These are phyloP conservation scores for Pandemis cinnamomeana DNA, from an alignment of 2,888 invertebrate species.

Conservation along the genomic window DNA sequence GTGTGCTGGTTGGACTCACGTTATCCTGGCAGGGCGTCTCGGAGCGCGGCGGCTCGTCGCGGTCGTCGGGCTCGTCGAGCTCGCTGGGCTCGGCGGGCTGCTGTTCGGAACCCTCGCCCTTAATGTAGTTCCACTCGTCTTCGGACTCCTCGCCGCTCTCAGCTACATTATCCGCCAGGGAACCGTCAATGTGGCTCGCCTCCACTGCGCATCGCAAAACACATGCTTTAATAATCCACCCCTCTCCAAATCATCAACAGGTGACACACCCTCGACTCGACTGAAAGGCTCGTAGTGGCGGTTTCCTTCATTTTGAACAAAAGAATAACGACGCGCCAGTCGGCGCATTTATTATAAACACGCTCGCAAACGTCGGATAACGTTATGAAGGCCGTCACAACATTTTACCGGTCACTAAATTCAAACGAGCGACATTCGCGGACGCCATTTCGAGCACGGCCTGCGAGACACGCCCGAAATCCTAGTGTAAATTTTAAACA, in stretches of 20 bases:
- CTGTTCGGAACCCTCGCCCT: constrained; percentile 86
- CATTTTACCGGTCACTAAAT: constrained; percentile 79
- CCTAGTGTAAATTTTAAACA: constrained; percentile 31
- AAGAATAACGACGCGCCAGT: constrained; percentile 23
- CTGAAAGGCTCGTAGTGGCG: constrained; percentile 41
- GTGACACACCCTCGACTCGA: constrained; percentile 75
- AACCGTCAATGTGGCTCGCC: constrained; percentile 78
- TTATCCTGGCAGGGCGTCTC: constrained; percentile 80
- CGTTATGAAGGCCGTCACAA: constrained; percentile 53
- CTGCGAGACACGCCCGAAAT: constrained; percentile 75
- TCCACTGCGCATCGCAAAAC: constrained; percentile 71
- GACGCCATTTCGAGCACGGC: constrained; percentile 79
- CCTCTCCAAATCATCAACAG: constrained; percentile 67
- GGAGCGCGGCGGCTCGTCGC: constrained; percentile 77
- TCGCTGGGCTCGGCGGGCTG: constrained; percentile 78
- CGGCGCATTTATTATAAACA: constrained; percentile 44
- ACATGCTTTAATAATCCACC: constrained; percentile 47
- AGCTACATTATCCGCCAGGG: constrained; percentile 88
- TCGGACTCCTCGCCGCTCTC: constrained; percentile 91
- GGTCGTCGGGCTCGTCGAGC: constrained; percentile 56
- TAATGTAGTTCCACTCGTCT: constrained; percentile 95
- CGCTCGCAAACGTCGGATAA: constrained; percentile 45
- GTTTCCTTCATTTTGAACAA: constrained; percentile 28
- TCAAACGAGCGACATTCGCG: constrained; percentile 75
- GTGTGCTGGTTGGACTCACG: constrained; percentile 59